Evolutionary conservation across 2,797 vertebrate genomes (phyloP).

Genomic region (Triplophysa bombifrons): DNA sequence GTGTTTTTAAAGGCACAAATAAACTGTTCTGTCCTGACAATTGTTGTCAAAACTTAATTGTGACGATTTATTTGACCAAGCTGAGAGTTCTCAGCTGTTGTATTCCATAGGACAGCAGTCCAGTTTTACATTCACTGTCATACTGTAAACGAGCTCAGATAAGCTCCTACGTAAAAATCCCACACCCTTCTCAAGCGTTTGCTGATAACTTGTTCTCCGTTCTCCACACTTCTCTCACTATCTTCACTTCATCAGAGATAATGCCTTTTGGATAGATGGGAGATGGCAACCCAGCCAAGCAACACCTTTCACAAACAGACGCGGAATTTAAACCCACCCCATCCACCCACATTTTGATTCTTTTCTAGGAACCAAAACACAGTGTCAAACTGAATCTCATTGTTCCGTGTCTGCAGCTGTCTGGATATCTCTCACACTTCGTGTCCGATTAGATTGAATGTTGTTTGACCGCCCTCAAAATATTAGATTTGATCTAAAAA

Average conservation of each 20-base stretch:
- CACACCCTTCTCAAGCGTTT: slow-evolving; percentile 14
- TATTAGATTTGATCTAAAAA: slow-evolving; percentile 2
- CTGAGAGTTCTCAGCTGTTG: neutral
- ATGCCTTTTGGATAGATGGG: slow-evolving; percentile 22
- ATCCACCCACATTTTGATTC: slow-evolving; percentile 34
- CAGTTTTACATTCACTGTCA: slow-evolving; percentile 13
- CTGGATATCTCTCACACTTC: slow-evolving; percentile 31
- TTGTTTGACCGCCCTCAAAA: neutral
- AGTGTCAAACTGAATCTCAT: neutral
- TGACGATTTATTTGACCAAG: neutral
- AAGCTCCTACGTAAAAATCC: slow-evolving; percentile 32
- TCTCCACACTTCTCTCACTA: slow-evolving; percentile 38
- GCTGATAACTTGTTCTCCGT: slow-evolving; percentile 42
- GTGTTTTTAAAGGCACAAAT: too few relatives aligned
- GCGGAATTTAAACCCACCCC: neutral
- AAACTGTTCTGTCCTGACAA: too few relatives aligned
- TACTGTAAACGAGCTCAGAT: slow-evolving; percentile 27
- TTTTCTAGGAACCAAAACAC: slow-evolving; percentile 41
- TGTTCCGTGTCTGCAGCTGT: slow-evolving; percentile 21
- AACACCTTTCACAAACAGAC: slow-evolving; percentile 16
- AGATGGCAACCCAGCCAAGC: slow-evolving; percentile 19
- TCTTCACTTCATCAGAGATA: slow-evolving; percentile 41
- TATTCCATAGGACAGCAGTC: neutral
- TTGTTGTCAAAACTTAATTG: too few relatives aligned
- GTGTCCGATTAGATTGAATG: slow-evolving; percentile 17